A percentile compares a stretch with the other conserved stretches of the same genome.
phyloP scores from a whole-genome alignment of 2,797 vertebrate species.

The Lacerta bilineata region DNA sequence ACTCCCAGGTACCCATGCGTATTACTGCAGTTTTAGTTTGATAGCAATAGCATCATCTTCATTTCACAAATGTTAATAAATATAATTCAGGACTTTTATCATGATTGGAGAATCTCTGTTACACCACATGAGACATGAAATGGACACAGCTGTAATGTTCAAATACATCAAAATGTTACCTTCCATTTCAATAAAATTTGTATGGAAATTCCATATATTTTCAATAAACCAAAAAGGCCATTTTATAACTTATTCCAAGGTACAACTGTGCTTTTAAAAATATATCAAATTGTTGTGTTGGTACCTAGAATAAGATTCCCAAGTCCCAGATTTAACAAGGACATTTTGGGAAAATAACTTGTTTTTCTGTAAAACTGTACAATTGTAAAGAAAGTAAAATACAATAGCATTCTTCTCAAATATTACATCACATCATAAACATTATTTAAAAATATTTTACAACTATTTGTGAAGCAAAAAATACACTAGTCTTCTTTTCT shows the following conservation, averaged over 20 bases:
- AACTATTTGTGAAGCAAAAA: constrained; percentile 43
- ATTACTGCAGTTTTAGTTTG: too few species aligned
- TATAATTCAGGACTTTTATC: neutral
- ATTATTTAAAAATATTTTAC: constrained; percentile 61
- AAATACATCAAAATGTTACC: neutral
- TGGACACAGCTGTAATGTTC: neutral
- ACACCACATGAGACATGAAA: neutral
- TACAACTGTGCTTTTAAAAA: neutral
- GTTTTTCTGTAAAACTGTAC: constrained; percentile 7
- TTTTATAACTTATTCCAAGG: neutral
- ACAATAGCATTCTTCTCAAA: constrained; percentile 48
- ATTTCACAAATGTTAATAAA: neutral
- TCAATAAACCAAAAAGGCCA: constrained; percentile 8
- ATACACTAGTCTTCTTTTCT: constrained; percentile 82
- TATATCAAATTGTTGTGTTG: neutral
- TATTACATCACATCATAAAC: constrained; percentile 65
- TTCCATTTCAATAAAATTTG: neutral
- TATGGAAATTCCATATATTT: neutral
- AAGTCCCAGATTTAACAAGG: constrained; percentile 59
- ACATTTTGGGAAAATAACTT: constrained; percentile 44
- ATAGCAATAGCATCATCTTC: too few species aligned
- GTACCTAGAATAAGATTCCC: constrained; percentile 15
- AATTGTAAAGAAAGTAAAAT: constrained; percentile 40
- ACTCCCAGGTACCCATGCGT: too few species aligned
- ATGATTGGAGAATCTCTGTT: neutral